Percentiles rank a stretch among this genome's conserved stretches.
Conservation (phyloP, 2,888 invertebrate genomes). For the Agonopterix heracliana region DNA sequence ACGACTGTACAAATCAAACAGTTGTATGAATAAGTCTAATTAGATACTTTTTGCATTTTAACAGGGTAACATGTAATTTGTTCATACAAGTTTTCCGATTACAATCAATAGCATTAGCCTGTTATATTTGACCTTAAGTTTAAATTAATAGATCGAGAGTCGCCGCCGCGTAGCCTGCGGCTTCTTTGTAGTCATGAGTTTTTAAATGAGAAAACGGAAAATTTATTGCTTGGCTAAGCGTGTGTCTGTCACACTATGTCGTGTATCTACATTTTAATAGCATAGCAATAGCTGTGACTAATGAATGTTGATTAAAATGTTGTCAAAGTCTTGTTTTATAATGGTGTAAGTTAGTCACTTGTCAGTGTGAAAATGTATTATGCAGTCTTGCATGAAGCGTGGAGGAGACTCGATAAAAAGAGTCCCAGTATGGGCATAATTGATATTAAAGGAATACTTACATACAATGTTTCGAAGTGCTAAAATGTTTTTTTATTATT, state of each 20-base stretch:
- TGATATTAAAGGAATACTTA: too few species aligned
- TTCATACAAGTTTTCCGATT: conserved; percentile 8
- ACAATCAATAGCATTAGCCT: conserved; percentile 2
- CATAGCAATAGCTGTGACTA: not conserved
- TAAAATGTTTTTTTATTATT: too few species aligned
- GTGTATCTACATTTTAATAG: not conserved
- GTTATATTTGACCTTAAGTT: conserved; percentile 8
- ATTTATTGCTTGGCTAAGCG: conserved; percentile 5
- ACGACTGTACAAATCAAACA: too few species aligned
- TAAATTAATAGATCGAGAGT: conserved; percentile 7
- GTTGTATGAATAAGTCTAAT: too few species aligned
- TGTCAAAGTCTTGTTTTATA: too few species aligned
- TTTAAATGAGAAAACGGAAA: conserved; percentile 9
- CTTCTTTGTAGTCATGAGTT: not conserved
- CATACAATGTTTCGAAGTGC: too few species aligned
- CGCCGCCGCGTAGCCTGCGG: conserved; percentile 2
- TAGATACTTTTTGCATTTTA: conserved; percentile 18
- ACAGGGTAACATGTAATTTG: conserved; percentile 10
- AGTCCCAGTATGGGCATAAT: too few species aligned
- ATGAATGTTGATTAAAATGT: not conserved
- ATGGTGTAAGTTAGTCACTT: too few species aligned
- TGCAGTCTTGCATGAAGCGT: too few species aligned
- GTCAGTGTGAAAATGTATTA: too few species aligned
- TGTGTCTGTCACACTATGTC: conserved; percentile 1
- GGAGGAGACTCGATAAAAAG: too few species aligned